Evolutionary conservation across 92 coral and sea anemone species (phyloP).

Genomic region (Plumapathes pennacea): DNA sequence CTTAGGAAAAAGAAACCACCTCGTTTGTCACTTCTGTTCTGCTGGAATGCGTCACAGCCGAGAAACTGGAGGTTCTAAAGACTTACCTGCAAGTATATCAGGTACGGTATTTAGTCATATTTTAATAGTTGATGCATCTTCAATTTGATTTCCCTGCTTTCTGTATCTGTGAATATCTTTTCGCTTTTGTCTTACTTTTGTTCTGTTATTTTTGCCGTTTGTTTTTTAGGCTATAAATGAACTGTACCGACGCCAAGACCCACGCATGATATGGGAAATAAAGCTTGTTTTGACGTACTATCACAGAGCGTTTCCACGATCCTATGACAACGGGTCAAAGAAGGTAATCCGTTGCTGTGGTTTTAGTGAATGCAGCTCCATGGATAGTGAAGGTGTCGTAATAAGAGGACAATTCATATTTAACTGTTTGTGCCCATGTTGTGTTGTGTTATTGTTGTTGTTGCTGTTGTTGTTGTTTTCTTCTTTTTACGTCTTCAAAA

Average conservation of each 20-base stretch:
- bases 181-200: neutral
- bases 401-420: too few species aligned
- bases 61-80: constrained; percentile 79
- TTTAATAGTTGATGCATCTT: neutral
- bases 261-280: constrained; percentile 66
- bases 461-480: too few species aligned
- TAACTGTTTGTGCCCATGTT: too few species aligned
- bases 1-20: constrained; percentile 65
- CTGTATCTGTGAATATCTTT: neutral
- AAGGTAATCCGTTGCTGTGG: too few species aligned
- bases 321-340: constrained; percentile 4
- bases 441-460: too few species aligned
- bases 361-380: too few species aligned
- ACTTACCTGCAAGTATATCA: constrained; percentile 69
- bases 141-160: neutral
- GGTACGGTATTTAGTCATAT: constrained; percentile 37
- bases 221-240: constrained; percentile 59
- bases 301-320: constrained; percentile 49
- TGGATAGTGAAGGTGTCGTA: too few species aligned
- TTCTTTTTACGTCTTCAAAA: too few species aligned
- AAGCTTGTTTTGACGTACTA: constrained; percentile 70
- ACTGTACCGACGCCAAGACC: constrained; percentile 47
- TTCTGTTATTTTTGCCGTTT: neutral
- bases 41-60: constrained; percentile 89
- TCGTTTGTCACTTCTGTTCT: constrained; percentile 78